Percentiles rank a stretch among this genome's conserved stretches.
These are phyloP conservation scores for Apolygus lucorum DNA, from an alignment of 1,140 invertebrate species.

Conservation along the genomic window DNA sequence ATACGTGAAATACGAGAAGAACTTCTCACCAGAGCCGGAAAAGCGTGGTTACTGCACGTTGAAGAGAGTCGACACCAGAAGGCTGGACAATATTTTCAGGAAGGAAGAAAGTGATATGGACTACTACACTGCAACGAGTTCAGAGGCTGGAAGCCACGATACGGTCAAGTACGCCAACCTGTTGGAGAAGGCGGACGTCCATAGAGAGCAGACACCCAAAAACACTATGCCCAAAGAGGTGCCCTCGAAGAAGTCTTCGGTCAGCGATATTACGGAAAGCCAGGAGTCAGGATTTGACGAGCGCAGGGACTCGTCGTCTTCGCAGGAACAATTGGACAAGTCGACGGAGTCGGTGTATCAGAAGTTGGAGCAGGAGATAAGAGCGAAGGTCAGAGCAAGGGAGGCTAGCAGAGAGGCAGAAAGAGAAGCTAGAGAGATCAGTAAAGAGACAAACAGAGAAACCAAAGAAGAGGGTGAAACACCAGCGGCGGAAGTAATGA, in stretches of 20 bases:
- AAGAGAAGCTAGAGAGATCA: background rate
- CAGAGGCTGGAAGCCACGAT: conserved; percentile 10
- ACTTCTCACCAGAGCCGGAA: background rate
- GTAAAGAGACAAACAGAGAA: background rate
- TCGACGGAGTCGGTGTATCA: background rate
- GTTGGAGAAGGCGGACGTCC: background rate
- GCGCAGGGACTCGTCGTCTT: conserved; percentile 9
- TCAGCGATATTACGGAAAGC: conserved; percentile 6
- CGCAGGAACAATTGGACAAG: conserved; percentile 13
- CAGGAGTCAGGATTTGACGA: conserved; percentile 22
- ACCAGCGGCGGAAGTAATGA: background rate
- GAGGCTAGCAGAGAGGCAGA: background rate
- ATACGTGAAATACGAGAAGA: conserved; percentile 18
- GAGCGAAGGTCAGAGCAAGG: background rate
- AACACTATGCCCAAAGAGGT: background rate
- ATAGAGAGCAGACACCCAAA: background rate
- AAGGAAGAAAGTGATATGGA: conserved; percentile 18
- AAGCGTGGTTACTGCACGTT: conserved; percentile 13
- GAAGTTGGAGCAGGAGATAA: background rate
- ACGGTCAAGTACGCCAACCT: conserved; percentile 1
- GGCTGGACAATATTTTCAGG: background rate
- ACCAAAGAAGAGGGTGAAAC: background rate
- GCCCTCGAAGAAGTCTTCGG: background rate
- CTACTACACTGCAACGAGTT: conserved; percentile 18
- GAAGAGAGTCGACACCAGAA: background rate